phyloP scores from a whole-genome alignment of 2,113 vertebrate genomes.

The Ictalurus furcatus region DNA sequence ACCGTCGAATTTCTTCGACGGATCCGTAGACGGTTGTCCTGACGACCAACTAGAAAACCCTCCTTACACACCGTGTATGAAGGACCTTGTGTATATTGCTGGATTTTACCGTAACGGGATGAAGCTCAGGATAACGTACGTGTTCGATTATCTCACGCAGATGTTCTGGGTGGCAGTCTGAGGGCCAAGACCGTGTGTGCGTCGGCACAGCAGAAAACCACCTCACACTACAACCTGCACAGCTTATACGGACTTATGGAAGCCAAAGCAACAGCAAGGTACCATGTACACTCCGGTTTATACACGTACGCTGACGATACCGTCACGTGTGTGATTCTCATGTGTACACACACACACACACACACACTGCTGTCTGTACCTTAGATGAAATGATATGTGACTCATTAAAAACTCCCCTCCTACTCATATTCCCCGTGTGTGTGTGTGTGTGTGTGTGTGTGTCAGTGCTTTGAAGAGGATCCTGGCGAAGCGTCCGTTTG shows the following conservation, averaged over 20 bases:
- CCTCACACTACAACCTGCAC: conserved; percentile 77
- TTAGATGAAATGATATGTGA: no score
- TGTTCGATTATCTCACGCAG: conserved; percentile 69
- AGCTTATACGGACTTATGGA: conserved; percentile 79
- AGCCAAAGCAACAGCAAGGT: conserved; percentile 76
- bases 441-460: not conserved
- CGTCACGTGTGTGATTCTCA: no score
- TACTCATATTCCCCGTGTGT: not conserved
- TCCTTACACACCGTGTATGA: conserved; percentile 79
- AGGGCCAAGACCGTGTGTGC: conserved; percentile 71
- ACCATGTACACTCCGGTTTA: not conserved
- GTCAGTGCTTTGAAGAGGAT: conserved; percentile 79
- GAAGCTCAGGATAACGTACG: not conserved
- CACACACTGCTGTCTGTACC: not conserved
- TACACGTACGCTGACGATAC: not conserved
- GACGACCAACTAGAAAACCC: conserved; percentile 77
- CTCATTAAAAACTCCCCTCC: not conserved
- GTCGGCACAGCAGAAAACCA: conserved; percentile 68
- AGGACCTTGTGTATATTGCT: not conserved
- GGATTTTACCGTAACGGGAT: not conserved
- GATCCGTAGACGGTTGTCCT: conserved; percentile 79
- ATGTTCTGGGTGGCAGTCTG: conserved; percentile 67
- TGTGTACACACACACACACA: no score
- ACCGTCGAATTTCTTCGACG: conserved; percentile 85
- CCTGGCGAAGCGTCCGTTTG: conserved; percentile 76